Evolutionary conservation across 2,888 invertebrate species (phyloP).

Genomic region (Dendrolimus pini): DNA sequence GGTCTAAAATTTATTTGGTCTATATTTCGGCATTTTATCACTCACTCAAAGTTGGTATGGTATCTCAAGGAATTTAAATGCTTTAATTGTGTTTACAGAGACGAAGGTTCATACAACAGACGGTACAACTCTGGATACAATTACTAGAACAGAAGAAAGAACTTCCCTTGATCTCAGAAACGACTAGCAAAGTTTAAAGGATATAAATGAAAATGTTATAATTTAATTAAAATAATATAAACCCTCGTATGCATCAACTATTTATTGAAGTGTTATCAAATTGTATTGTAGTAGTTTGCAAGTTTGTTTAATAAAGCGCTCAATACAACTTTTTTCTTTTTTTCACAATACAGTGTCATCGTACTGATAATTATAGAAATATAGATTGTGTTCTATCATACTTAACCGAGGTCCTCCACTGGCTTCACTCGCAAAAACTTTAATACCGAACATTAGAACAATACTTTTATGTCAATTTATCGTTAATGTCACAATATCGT

Average conservation of each 20-base stretch:
- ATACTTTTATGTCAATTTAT: no score
- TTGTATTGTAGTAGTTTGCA: slow-evolving; percentile 20
- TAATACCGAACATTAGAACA: no score
- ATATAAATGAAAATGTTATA: not conserved
- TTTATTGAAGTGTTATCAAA: slow-evolving; percentile 23
- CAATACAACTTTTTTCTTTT: slow-evolving; percentile 2
- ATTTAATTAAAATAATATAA: slow-evolving; percentile 9
- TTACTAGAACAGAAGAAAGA: not conserved
- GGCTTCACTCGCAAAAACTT: no score
- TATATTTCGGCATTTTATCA: no score
- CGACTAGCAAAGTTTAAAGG: not conserved
- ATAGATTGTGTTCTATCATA: no score
- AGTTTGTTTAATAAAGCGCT: slow-evolving; percentile 27
- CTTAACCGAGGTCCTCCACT: no score
- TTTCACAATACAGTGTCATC: not conserved
- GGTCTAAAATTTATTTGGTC: no score
- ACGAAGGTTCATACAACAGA: slow-evolving; percentile 36
- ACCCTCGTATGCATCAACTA: slow-evolving; percentile 11
- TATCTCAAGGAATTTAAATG: no score
- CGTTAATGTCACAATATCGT: no score
- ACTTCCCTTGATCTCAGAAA: not conserved
- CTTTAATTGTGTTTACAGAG: slow-evolving; percentile 19
- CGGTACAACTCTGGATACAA: slow-evolving; percentile 20
- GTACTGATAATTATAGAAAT: no score
- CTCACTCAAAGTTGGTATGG: no score